Evolutionary conservation across 2,113 vertebrate genomes (phyloP).

Genomic region (Hemicordylus capensis): DNA sequence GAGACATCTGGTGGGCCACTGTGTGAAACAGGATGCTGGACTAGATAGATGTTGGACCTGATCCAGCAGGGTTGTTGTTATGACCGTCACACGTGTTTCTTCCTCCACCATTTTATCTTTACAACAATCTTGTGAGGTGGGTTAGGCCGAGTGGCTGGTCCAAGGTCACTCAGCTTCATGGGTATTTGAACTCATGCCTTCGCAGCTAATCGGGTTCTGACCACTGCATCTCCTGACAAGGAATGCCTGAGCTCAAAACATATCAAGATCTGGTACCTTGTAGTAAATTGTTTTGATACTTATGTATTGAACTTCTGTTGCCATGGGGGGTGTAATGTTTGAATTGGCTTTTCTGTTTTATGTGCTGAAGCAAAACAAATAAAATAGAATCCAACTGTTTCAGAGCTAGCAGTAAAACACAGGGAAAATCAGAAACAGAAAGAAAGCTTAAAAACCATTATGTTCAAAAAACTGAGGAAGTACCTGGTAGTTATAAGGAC

Average conservation of each 20-base stretch:
- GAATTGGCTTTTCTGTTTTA: background rate
- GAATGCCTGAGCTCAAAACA: background rate
- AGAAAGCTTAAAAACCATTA: background rate
- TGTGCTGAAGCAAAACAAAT: background rate
- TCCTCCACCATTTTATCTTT: too few species aligned
- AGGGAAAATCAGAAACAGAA: background rate
- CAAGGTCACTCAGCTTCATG: too few species aligned
- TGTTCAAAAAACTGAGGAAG: background rate
- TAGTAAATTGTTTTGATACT: background rate
- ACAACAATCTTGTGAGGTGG: too few species aligned
- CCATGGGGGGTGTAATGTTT: background rate
- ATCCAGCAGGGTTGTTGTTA: too few species aligned
- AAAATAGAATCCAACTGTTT: background rate
- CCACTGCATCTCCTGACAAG: background rate
- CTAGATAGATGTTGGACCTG: too few species aligned
- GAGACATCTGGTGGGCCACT: too few species aligned
- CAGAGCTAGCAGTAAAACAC: too few species aligned
- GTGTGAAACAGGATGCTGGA: too few species aligned
- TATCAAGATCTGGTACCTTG: background rate
- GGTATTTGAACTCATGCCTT: too few species aligned
- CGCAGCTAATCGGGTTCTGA: too few species aligned
- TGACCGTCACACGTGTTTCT: too few species aligned
- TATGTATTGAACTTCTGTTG: background rate
- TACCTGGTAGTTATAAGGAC: background rate
- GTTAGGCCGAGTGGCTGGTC: too few species aligned